Percentiles rank a stretch among this genome's conserved stretches.
phyloP scores from a whole-genome alignment of 2,888 invertebrate genomes.

The Mimas tiliae region DNA sequence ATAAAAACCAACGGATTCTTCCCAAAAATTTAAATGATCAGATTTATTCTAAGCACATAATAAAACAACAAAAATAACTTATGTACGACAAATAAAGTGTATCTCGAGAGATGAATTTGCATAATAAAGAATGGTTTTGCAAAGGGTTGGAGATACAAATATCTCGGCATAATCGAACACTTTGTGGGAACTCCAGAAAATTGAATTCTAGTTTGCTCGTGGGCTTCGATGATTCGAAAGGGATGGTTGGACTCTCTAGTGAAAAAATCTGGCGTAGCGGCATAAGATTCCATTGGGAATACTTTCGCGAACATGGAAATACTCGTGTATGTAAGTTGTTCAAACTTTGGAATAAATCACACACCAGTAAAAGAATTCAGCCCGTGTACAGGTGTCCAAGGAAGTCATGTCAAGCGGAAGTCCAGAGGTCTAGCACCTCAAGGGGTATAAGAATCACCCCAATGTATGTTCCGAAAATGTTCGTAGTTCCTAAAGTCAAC shows the following conservation, averaged over 20 bases:
- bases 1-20: neutral
- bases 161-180: constrained; percentile 64
- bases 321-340: neutral
- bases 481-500: too few species aligned
- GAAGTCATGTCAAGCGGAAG: too few species aligned
- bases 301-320: neutral
- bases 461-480: too few species aligned
- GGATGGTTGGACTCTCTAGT: neutral
- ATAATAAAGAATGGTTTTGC: constrained; percentile 61
- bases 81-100: constrained; percentile 51
- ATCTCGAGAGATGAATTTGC: constrained; percentile 65
- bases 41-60: constrained; percentile 35
- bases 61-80: constrained; percentile 36
- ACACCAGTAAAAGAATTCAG: neutral
- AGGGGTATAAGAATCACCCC: too few species aligned
- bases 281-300: neutral
- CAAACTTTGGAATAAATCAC: neutral
- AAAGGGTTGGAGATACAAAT: constrained; percentile 63
- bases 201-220: constrained; percentile 57
- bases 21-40: constrained; percentile 32
- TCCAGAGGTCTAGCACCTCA: too few species aligned
- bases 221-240: constrained; percentile 27
- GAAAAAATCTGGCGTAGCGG: constrained; percentile 7
- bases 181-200: constrained; percentile 53
- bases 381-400: neutral